Base-by-base conservation (phyloP, 2,113 vertebrate genomes). In the Elgaria multicarinata region DNA sequence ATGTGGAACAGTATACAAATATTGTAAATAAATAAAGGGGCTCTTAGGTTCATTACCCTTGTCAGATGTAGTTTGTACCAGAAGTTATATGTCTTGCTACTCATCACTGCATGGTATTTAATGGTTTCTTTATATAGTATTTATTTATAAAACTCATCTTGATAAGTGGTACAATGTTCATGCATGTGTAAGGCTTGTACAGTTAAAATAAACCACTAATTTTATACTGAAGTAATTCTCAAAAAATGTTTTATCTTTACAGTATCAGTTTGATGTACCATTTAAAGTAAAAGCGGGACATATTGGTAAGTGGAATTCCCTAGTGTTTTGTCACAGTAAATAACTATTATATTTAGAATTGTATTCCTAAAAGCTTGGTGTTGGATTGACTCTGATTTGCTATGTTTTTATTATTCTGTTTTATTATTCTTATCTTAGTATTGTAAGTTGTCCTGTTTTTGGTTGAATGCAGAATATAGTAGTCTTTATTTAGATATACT, bases 211-310 rank as follows among this genome's bases (percentile, higher is more conserved):
- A 13, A 42, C 33, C 12, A 33, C n/a, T 36, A 42, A 58, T 66
- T 89, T 1, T 1, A n/a, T n/a, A 4, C 46, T 78, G n/a, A 85
- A 89, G 14, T 76, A 83, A 83, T 90, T 6, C 91, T 91, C 20
- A 83, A 31, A 94, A 66, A 95, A 0, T 12, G 1, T 74, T n/a
- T 95, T 89, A 44, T 93, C 16, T 96, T 97, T 93, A 53, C 96
- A 99, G 99, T 98, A 98, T 97, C 98, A 99, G 83, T 95, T 99
- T 94, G 98, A 99, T 97, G 98, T 99, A 92, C 99, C 99, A 80
- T 99, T 99, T 96, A 99, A 98, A 98, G 98, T 99, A 92, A 98
- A 97, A 97, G 98, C 98, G 46, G 99, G 99, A 55, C 98, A 99
- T 93, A 99, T 99, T 97, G 97, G 99, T 99, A 97, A 98, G 98